These are phyloP conservation scores for Aptenodytes forsteri DNA, from an alignment of 2,113 vertebrate genomes.

Conservation along the genomic window DNA sequence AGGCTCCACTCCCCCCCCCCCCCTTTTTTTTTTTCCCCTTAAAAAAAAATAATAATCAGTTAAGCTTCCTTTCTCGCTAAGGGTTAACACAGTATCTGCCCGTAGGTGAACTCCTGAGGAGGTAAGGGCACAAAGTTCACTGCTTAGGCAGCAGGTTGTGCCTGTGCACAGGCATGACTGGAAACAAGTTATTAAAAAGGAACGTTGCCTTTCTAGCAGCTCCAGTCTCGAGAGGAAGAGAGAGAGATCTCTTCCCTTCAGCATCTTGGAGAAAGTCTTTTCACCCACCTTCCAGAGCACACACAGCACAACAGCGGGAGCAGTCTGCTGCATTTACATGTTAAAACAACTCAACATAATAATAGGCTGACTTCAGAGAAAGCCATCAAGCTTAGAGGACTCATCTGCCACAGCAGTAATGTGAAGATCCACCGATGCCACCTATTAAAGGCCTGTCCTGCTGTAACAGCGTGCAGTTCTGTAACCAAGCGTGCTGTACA, in stretches of 20 bases:
- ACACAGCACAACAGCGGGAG: background rate
- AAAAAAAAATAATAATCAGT: background rate
- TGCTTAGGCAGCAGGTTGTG: conserved; percentile 30
- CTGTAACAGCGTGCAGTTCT: background rate
- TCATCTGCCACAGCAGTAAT: background rate
- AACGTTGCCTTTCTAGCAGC: background rate
- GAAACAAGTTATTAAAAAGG: background rate
- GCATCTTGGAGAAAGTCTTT: background rate
- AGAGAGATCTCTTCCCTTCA: background rate
- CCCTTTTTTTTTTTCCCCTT: too few relatives aligned
- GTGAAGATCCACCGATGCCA: background rate
- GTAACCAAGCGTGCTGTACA: background rate
- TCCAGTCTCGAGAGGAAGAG: background rate
- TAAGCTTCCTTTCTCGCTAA: background rate
- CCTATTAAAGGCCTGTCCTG: background rate
- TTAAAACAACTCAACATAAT: background rate
- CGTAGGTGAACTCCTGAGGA: background rate
- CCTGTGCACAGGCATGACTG: background rate
- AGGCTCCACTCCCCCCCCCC: background rate
- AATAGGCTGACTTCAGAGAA: background rate
- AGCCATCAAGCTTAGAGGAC: background rate
- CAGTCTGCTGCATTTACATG: background rate
- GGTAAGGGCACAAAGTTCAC: background rate
- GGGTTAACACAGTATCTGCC: background rate
- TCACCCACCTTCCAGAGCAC: background rate